Base-by-base conservation (phyloP, 2,797 vertebrate genomes). In the Todus mexicanus region DNA sequence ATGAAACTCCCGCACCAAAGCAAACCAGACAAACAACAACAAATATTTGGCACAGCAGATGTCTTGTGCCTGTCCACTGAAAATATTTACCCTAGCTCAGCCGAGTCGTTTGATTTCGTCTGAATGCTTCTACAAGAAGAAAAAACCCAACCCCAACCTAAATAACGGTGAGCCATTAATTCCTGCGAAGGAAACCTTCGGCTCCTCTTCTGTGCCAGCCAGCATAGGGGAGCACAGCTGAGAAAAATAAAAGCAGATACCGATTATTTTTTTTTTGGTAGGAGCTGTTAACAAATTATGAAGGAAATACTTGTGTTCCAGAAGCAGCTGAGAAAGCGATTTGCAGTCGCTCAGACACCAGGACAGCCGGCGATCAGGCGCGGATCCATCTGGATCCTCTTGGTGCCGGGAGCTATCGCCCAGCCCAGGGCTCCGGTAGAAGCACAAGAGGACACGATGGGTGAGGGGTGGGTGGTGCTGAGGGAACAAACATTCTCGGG, bases 31-130 rank as follows among this genome's bases (percentile, higher is more conserved):
- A 91, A 94, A 72, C 78, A 76, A 71, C 45, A 76, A 84, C 66
- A 79, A 79, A 57, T 53, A 60, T 63, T 61, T 90, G 93, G 96
- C 95, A 61, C 42, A 5, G 73, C 74, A 80, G n/a, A 75, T 43
- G 87, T n/a, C 83, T 60, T 27, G 77, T 92, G 76, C 60, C 5
- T 16, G 72, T 65, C 69, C 75, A 12, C 45, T 21, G 48, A 91
- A 96, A 97, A 96, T 97, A 95, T 97, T 97, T 96, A 97, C 21
- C 70, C 92, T 69, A 74, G 64, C 77, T 78, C 66, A 26, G 84
- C 25, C 29, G 12, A 59, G 60, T 86, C 85, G 75, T 94, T 92
- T 94, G 91, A 61, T 76, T 94, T n/a, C n/a, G 35, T 53, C 84
- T 94, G 80, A 47, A 50, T 12, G 76, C 27, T 35, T 70, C 63